Base-by-base conservation (phyloP, 2,113 vertebrate species). In the Anhinga anhinga region DNA sequence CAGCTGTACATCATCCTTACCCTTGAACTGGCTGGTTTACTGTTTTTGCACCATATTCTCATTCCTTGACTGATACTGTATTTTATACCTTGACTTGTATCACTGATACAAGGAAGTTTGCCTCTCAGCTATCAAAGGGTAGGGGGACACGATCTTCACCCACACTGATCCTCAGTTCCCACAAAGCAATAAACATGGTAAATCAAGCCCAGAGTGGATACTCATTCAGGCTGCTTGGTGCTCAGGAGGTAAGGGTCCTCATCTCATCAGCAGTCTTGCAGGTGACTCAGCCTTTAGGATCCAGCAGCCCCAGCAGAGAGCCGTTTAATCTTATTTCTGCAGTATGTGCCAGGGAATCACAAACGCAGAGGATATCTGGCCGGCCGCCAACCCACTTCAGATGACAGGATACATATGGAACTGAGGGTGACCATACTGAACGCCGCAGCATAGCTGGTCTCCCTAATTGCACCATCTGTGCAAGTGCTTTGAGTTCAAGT, bases 381-480 rank as follows among this genome's bases (percentile, higher is more conserved):
- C 2, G 1, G 18, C 32, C 0, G 44, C 91, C 95, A 95, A 49
- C 49, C 55, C 76, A 71, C 84, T 89, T 91, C 73, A 87, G 91
- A 81, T 72, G 90, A 80, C 40, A 81, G 52, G 82, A 78, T 47
- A 45, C 95, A 87, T 78, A 93, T 71, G 91, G 76, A 92, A 81
- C 40, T 67, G 62, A 92, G 62, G 59, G 95, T 93, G 93, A 93
- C 93, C 81, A 65, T 67, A 56, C 34, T 63, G 82, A 92, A 92
- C 4, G 3, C 62, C 15, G 50, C 53, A 88, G 77, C 73, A 36
- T 67, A 93, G 62, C 70, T 34, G 34, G 62, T 91, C 47, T 93
- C 59, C 73, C 40, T 92, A 93, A 95, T 79, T 78, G 70, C 40
- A 76, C 95, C 93, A 89, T 95, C 94, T 96, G 95, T 95, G 76